Base-by-base conservation (phyloP, 1,140 invertebrate species). In the Sitophilus oryzae region DNA sequence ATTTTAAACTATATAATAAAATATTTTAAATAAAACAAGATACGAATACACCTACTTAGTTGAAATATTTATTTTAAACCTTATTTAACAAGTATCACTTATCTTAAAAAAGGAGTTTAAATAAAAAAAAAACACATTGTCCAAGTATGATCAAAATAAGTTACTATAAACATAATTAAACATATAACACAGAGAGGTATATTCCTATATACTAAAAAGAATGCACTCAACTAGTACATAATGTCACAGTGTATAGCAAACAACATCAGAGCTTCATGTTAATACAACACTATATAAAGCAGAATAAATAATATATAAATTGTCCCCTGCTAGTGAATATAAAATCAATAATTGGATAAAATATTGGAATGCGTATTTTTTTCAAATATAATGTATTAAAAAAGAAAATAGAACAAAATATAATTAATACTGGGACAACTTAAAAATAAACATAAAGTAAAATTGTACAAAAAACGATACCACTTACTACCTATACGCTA, bases 1-100 rank as follows among this genome's bases (percentile, higher is more conserved):
- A n/a, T n/a, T n/a, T n/a, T n/a, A n/a, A n/a, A n/a, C n/a, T n/a
- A n/a, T n/a, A n/a, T n/a, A n/a, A n/a, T n/a, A n/a, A n/a, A n/a
- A n/a, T n/a, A n/a, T n/a, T n/a, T n/a, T 30, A 30, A 30, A 30
- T 30, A 30, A 30, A 30, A 30, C 43, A 22, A 22, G 9, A 22
- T 22, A 22, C n/a, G n/a, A 22, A 22, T 46, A 22, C 43, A 22
- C 20, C 38, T 15, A 40, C 19, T 52, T 42, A 52, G 22, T 35
- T 57, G 35, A 46, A 38, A 51, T 56, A 56, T 56, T 56, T 56
- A 55, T 56, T 56, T 56, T 56, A 56, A 56, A 56, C 45, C 53
- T 49, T 56, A 56, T 56, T 56, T 56, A 56, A 56, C 54, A 56
- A 51, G 46, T 56, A 56, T 56, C 54, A 56, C 54, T 56, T 56